phyloP scores from a whole-genome alignment of 2,113 vertebrate genomes.

The Platycercus adscitus region DNA sequence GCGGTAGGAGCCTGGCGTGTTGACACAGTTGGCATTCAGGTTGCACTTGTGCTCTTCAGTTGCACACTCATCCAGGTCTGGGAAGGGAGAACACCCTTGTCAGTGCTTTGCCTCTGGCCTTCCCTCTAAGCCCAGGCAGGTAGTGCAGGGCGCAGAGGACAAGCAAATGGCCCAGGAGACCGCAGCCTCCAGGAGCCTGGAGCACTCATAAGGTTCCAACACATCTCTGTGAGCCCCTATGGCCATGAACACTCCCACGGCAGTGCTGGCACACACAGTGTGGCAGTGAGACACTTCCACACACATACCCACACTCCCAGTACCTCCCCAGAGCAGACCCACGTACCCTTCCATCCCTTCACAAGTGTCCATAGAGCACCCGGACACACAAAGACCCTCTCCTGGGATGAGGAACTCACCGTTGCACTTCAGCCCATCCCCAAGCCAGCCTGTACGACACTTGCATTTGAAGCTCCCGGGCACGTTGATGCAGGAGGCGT shows the following conservation, averaged over 20 bases:
- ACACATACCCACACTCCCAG: no score
- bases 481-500: conserved; percentile 89
- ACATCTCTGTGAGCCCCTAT: neutral
- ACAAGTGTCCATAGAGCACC: neutral
- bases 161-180: neutral
- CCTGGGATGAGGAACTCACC: conserved; percentile 78
- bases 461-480: conserved; percentile 94
- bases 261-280: neutral
- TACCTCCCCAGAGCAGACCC: neutral
- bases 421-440: conserved; percentile 88
- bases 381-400: accelerated
- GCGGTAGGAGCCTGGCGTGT: conserved; percentile 89
- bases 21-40: conserved; percentile 86
- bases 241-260: neutral
- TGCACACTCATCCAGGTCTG: conserved; percentile 90
- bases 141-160: accelerated
- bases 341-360: neutral
- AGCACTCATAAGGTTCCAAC: neutral
- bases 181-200: neutral
- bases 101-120: neutral
- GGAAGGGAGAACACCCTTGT: neutral
- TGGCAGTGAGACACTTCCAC: neutral
- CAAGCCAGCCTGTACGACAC: conserved; percentile 89
- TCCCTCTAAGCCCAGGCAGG: neutral
- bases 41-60: conserved; percentile 88